These are phyloP conservation scores for Nettapus auritus DNA, from an alignment of 2,113 vertebrate species.

Conservation along the genomic window DNA sequence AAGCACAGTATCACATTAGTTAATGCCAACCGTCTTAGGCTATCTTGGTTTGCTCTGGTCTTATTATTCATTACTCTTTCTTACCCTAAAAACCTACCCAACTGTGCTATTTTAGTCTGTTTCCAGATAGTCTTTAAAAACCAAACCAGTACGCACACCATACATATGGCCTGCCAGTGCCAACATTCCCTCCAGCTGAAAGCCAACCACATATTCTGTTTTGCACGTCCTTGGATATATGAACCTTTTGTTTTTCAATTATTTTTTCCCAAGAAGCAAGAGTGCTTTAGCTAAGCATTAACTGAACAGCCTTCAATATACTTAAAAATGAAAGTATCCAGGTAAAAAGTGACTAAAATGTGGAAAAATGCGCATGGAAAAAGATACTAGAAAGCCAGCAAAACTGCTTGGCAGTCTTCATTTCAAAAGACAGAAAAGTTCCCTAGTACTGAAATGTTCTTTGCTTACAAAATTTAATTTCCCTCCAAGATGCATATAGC, in stretches of 20 bases:
- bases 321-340: neutral
- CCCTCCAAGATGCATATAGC: neutral
- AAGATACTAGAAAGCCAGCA: neutral
- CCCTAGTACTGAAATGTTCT: neutral
- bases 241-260: neutral
- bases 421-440: neutral
- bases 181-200: neutral
- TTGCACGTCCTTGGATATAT: neutral
- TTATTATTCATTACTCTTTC: neutral
- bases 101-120: neutral
- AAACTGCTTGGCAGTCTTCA: neutral
- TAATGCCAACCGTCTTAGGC: neutral
- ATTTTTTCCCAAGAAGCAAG: neutral
- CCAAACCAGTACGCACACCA: no score
- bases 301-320: neutral
- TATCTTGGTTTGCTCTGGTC: neutral
- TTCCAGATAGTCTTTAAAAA: neutral
- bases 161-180: no score
- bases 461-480: neutral
- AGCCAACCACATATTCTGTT: neutral
- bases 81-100: neutral
- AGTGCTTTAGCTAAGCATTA: neutral
- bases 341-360: neutral
- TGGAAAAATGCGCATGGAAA: neutral
- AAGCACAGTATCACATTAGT: neutral